Percentiles rank a stretch among this genome's conserved stretches.
Evolutionary conservation across 1,140 invertebrate genomes (phyloP).

Genomic region (Drosophila pectinifera): DNA sequence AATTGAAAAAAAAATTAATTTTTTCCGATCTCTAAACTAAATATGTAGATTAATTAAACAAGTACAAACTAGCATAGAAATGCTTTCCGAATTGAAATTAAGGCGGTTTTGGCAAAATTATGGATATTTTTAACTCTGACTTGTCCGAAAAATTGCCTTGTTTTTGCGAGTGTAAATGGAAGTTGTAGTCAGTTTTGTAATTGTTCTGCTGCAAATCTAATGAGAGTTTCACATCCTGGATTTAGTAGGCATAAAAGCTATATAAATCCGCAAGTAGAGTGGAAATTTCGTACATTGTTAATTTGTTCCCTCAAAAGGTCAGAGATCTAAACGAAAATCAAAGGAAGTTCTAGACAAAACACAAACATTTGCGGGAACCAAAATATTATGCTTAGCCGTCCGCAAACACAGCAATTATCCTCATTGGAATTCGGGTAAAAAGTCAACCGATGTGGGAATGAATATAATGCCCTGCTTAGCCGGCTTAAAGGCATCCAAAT

Average conservation of each 20-base stretch:
- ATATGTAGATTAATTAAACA: too few species aligned
- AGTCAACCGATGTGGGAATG: slow-evolving; percentile 35
- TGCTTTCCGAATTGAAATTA: too few species aligned
- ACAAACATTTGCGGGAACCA: slow-evolving; percentile 10
- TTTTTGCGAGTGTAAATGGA: too few species aligned
- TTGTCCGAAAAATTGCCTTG: too few species aligned
- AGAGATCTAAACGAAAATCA: not conserved
- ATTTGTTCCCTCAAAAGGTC: not conserved
- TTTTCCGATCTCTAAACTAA: too few species aligned
- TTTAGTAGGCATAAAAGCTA: too few species aligned
- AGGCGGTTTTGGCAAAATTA: too few species aligned
- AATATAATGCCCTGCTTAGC: slow-evolving; percentile 42
- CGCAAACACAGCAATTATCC: slow-evolving; percentile 33
- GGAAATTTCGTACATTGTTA: not conserved
- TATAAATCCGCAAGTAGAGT: too few species aligned
- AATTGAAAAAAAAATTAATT: too few species aligned
- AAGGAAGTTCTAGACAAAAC: not conserved
- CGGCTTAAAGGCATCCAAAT: slow-evolving; percentile 34
- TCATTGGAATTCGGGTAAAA: slow-evolving; percentile 28
- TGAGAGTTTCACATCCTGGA: not conserved
- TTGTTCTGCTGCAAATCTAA: not conserved
- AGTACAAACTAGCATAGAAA: too few species aligned
- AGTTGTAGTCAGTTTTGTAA: too few species aligned
- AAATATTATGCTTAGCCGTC: slow-evolving; percentile 27
- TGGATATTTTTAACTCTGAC: too few species aligned